Evolutionary conservation across 64 coral and sea anemone species (phyloP), one percentile per base, ranked within the genome.

Genomic region (Trachythela sp.): DNA sequence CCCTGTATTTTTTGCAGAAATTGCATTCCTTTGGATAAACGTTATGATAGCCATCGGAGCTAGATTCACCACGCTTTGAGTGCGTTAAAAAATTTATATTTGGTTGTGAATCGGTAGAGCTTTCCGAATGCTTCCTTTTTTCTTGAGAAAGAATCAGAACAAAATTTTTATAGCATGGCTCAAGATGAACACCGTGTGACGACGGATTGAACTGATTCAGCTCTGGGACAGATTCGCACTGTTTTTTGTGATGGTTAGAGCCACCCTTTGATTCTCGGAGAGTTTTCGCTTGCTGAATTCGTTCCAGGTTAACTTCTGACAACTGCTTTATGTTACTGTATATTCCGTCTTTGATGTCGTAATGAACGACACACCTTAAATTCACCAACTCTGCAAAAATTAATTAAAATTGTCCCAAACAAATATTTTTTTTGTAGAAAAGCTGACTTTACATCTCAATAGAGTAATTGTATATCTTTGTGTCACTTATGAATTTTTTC

Each of bases 1-100:
- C 30, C 30, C 71, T 33, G 71, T 77, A 77, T n/a, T 77, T 77
- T 10, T 77, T 6, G 17, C 71, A 77, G 2, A 77, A 17, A 17
- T 39, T 36, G 71, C 71, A 77, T 77, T 77, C 71, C 17, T 77
- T 77, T 33, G 71, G 71, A 77, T 77, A 77, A 77, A 77, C 17
- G 30, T 59, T 3, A 59, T 14, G 4, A 14, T 2, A 59, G 54
- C 54, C 15, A 14, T 3, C 4, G 15, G 54, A 6, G 4, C 4
- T 14, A 59, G 54, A 59, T 59, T 6, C 4, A 59, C 54, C 15
- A 14, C 54, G 18, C 15, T 59, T 59, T 59, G 15, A 14, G 15
- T 22, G 54, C 4, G 54, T 6, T 6, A 14, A 59, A 3, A 14
- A 59, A 6, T 59, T 59, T 14, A 6, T 3, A 59, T 59, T 59